These are phyloP conservation scores for Cnemophilus loriae DNA, from an alignment of 2,113 vertebrate genomes.

Conservation along the genomic window DNA sequence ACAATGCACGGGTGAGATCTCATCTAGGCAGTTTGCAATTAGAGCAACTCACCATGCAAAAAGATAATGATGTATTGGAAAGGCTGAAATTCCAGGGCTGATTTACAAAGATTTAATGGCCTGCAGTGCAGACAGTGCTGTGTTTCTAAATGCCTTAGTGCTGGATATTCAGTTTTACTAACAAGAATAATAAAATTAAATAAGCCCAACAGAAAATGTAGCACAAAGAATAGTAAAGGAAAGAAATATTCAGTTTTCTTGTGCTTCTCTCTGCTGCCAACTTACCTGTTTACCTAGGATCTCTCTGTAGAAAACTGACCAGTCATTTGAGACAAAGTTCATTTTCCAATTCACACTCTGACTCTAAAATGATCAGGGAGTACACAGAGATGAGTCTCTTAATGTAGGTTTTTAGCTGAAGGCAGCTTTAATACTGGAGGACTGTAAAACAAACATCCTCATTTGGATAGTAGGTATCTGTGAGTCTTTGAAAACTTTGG, in stretches of 20 bases:
- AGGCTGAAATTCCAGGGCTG: background rate
- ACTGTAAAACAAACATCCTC: background rate
- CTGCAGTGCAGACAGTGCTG: background rate
- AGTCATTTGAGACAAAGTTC: background rate
- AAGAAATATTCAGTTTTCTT: background rate
- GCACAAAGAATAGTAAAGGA: background rate
- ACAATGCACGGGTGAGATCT: background rate
- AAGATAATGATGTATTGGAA: slow-evolving; percentile 14
- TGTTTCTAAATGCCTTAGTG: background rate
- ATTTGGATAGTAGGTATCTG: background rate
- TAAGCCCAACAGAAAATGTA: background rate
- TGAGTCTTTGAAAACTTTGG: background rate
- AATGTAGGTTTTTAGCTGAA: background rate
- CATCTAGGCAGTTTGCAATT: slow-evolving; percentile 12
- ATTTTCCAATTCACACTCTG: background rate
- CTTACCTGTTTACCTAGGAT: background rate
- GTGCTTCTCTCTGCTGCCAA: background rate
- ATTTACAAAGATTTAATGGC: slow-evolving; percentile 23
- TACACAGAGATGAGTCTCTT: background rate
- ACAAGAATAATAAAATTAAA: slow-evolving; percentile 7
- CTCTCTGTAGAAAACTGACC: background rate
- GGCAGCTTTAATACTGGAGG: background rate
- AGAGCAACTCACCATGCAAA: background rate
- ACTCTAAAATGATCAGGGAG: background rate
- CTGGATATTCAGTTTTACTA: background rate